Base-by-base conservation (phyloP, 2,888 invertebrate genomes). In the Anodontia alba region DNA sequence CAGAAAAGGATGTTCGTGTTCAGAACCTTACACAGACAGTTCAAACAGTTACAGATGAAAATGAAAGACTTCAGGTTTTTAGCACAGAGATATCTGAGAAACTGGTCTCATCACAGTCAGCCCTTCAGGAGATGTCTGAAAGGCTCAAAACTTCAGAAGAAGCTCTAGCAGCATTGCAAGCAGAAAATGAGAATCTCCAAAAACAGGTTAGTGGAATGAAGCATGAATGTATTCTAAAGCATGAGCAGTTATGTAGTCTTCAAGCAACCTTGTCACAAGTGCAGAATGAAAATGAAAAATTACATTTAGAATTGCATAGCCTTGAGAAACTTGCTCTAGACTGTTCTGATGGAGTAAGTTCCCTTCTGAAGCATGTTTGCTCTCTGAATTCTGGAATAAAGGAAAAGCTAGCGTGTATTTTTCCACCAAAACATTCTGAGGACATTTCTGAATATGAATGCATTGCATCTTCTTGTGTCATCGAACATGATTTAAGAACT, bases 201-300 rank as follows among this genome's bases (percentile, higher is more conserved):
- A 67, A 74, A 29, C 84, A 88, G 88, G 88, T 88, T 86, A 88
- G 88, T 88, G 81, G 83, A 70, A 79, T 84, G 73, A 76, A 83
- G 78, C 83, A 80, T 88, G 81, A 80, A 81, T 84, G 86, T 85
- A 76, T 74, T 78, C 72, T 76, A 57, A 78, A 66, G 81, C 78
- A 84, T 84, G 81, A 81, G 68, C 54, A 75, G 33, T 62, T 81
- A 33, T 71, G 73, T 81, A 33, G 29, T 46, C 51, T 73, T 67
- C 79, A 84, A 77, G 75, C 23, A 51, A 77, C 29, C 62, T 81
- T 84, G 66, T 79, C 76, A 49, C 72, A 68, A 67, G 42, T 73
- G 17, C 57, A 77, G 46, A 29, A 12, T 51, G 51, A 42, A 36
- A 68, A 68, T 81, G 78, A 78, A 5, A 54, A 54, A 17, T 29